Base-by-base conservation (phyloP, 2,888 invertebrate species). In the Arge pagana region DNA sequence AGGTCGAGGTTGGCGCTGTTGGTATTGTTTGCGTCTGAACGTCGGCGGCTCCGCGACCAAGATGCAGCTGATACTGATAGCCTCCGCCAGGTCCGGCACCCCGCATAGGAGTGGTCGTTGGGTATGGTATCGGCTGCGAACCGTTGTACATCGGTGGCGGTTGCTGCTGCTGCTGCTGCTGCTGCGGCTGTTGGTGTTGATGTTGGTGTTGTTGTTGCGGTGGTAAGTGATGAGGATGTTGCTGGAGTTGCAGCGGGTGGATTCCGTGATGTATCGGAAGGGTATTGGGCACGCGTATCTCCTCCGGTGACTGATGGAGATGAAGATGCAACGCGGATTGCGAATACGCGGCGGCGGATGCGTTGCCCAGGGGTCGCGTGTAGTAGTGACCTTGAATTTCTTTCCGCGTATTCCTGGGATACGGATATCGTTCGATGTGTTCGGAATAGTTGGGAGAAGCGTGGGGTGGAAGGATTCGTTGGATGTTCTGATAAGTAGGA, bases 401-500 rank as follows among this genome's bases (percentile, higher is more conserved):
- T 19, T 63, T 42, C 28, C 61, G 54, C 37, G 64, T 67, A 33
- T 56, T 42, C 3, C 73, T 61, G 1, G 72, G 69, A 52, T 74
- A 76, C 0, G 76, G 76, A 56, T 75, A 75, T 3, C 74, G 64
- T 51, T 76, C 76, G 39, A 75, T 62, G 43, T 74, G 75, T 45
- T 66, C 65, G 1, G 74, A 69, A 49, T 76, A 75, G 49, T 67
- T 75, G 1, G 70, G 62, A 4, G 67, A 63, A 30, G 70, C 69
- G 3, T 69, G 65, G 6, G 70, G 62, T 1, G 68, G 68, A n/a
- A 74, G 41, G 39, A 71, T 70, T 40, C 71, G 66, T 48, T 75
- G 73, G n/a, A 76, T 65, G 19, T 74, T 76, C 50, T 76, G 75
- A 57, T 75, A 76, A 11, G 76, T 72, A 2, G 75, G 75, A 49